Evolutionary conservation across 2,113 vertebrate genomes (phyloP).

Genomic region (Cyprinus carpio): DNA sequence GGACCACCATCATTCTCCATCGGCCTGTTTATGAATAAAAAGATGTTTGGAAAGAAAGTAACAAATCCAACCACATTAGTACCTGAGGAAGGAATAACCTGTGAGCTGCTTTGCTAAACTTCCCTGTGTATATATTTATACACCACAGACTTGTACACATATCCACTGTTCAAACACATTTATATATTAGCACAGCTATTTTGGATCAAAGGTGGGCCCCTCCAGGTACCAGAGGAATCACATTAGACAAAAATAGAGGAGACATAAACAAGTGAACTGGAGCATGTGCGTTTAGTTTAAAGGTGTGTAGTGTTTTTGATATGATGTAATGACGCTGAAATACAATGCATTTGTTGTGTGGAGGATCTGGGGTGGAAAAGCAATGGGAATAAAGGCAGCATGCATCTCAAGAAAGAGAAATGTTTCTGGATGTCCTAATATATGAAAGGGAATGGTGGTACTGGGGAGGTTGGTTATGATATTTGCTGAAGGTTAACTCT

Average conservation of each 20-base stretch:
- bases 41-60: constrained; percentile 47
- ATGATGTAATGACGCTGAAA: constrained; percentile 10
- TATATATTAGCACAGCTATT: constrained; percentile 58
- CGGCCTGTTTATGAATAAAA: constrained; percentile 30
- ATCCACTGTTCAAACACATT: constrained; percentile 49
- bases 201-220: constrained; percentile 50
- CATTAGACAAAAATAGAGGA: constrained; percentile 22
- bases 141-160: constrained; percentile 34
- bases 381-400: not conserved
- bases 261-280: constrained; percentile 35
- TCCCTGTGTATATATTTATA: constrained; percentile 46
- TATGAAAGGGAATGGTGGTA: not conserved
- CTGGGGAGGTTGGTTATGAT: not conserved
- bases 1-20: constrained; percentile 21
- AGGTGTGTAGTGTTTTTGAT: constrained; percentile 15
- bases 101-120: constrained; percentile 29
- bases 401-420: not conserved
- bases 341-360: constrained; percentile 21
- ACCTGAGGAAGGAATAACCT: constrained; percentile 32
- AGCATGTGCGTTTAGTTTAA: constrained; percentile 21
- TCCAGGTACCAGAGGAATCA: constrained; percentile 3
- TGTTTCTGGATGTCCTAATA: not conserved
- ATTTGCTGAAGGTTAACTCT: not conserved
- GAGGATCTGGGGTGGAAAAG: not conserved
- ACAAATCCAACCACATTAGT: constrained; percentile 45